These are phyloP conservation scores for Acestrorhynchus altus DNA, from an alignment of 2,797 vertebrate species.

Conservation along the genomic window DNA sequence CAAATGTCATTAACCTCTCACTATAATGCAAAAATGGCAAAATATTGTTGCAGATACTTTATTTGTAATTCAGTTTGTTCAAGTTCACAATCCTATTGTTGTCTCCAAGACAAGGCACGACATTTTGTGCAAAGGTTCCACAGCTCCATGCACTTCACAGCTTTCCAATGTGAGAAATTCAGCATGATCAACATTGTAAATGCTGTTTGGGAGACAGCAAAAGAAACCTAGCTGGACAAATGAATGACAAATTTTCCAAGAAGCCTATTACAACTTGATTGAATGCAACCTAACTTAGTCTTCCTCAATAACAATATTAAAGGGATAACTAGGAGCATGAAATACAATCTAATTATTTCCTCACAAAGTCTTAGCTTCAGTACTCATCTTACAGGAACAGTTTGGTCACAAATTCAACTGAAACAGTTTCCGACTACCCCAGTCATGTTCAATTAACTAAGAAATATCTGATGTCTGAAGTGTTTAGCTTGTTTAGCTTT, in stretches of 20 bases:
- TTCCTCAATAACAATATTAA: background rate
- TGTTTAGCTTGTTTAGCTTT: no score
- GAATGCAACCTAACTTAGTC: slow-evolving; percentile 3
- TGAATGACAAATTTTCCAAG: background rate
- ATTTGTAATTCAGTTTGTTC: slow-evolving; percentile 1
- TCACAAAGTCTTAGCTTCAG: no score
- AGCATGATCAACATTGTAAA: background rate
- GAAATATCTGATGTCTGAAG: no score
- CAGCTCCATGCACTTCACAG: background rate
- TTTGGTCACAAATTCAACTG: no score
- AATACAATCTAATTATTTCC: no score
- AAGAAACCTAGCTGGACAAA: background rate
- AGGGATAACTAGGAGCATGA: background rate
- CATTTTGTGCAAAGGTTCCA: slow-evolving; percentile 13
- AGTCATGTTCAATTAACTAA: no score
- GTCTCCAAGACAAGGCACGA: slow-evolving; percentile 3
- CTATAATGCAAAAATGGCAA: background rate
- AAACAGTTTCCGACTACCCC: no score
- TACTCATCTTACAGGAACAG: no score
- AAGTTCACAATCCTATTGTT: background rate
- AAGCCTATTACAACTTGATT: background rate
- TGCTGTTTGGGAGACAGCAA: background rate
- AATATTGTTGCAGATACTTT: background rate
- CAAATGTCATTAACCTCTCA: no score
- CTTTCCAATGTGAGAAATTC: background rate